A percentile compares a stretch with the other conserved stretches of the same genome.
Conservation (phyloP, 2,888 invertebrate genomes). For the Erebia ligea region DNA sequence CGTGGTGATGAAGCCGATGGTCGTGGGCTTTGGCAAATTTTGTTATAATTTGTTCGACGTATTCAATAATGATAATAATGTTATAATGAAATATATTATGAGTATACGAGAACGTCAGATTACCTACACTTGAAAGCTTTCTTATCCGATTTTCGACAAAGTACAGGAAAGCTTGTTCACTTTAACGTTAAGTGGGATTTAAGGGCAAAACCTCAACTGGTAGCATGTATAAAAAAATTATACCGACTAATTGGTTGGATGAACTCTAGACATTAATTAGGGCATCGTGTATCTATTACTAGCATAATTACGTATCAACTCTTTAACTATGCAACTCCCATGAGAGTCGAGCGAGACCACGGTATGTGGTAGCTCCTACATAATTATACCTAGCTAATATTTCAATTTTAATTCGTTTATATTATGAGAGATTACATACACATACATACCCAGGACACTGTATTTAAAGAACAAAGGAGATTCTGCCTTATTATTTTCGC, state of each 20-base stretch:
- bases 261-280: too few relatives aligned
- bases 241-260: neutral
- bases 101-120: slow-evolving; percentile 3
- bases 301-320: neutral
- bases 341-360: neutral
- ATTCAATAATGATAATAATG: neutral
- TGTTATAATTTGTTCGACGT: too few relatives aligned
- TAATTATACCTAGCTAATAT: neutral
- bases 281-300: neutral
- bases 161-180: slow-evolving; percentile 34
- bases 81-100: neutral
- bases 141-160: slow-evolving; percentile 35
- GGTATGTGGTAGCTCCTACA: neutral
- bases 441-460: neutral
- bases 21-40: too few relatives aligned
- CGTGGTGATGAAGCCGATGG: too few relatives aligned
- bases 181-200: slow-evolving; percentile 35
- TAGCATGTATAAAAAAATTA: slow-evolving; percentile 16
- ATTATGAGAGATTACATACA: too few relatives aligned
- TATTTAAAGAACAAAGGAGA: neutral
- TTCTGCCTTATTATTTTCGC: neutral
- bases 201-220: slow-evolving; percentile 24
- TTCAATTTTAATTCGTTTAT: too few relatives aligned
- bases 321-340: slow-evolving; percentile 13
- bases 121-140: slow-evolving; percentile 22